Evolutionary conservation across 2,888 invertebrate species (phyloP), one percentile per base, ranked within the genome.

Genomic region (Incurvaria masculella): DNA sequence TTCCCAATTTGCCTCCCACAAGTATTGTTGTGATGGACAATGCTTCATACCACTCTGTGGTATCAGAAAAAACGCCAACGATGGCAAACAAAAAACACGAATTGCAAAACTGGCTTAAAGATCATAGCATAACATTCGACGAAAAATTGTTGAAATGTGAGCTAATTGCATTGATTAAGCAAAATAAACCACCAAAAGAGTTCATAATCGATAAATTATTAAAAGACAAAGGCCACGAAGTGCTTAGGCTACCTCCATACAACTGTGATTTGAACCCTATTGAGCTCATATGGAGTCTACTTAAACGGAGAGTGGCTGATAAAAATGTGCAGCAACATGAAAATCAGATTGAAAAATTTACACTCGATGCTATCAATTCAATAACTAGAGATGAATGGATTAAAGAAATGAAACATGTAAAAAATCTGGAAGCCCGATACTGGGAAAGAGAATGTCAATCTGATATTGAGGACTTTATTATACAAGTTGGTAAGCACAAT

Each of bases 221-320:
- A 21, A 52, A 46, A 47, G 52, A 47, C n/a, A 44, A 59, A 45
- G 59, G 60, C 44, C 61, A 58, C 47, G 58, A 56, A 42, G 57
- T 62, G 8, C 47, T 65, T 18, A 52, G 61, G 33, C 48, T 64
- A 50, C 63, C 63, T 26, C 62, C 64, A 1, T 62, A 61, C 40
- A 57, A 62, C 43, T 59, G 59, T 45, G 60, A 63, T 48, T 51
- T 63, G 10, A 63, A 62, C 49, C 61, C 60, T 4, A 59, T 62
- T 21, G 60, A 62, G 51, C 51, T 57, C 27, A 56, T 62, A 20
- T 54, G 53, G 49, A 50, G 50, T 49, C 27, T 49, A 38, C 5
- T 23, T 10, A 23, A 23, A 23, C 23, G 23, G 5, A 23, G 23
- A 10, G 23, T 23, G 10, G 23, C 23, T 10, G 23, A 23, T 10